Evolutionary conservation across 2,888 invertebrate genomes (phyloP).

Genomic region (Pantelozetes paolii): DNA sequence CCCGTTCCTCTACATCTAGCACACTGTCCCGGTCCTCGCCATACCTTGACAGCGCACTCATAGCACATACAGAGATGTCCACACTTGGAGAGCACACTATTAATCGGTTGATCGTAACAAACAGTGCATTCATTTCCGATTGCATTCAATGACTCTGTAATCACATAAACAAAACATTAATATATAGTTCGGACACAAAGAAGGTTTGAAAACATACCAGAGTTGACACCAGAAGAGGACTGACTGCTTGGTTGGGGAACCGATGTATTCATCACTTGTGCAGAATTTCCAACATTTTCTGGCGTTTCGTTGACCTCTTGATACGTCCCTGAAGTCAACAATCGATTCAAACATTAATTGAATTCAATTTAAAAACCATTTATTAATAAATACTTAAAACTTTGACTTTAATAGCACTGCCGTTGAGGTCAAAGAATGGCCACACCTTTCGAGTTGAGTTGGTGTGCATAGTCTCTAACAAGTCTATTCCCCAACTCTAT

Average conservation of each 20-base stretch:
- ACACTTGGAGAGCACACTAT: slow-evolving; percentile 92
- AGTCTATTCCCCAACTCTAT: slow-evolving; percentile 13
- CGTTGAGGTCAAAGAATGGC: slow-evolving; percentile 95
- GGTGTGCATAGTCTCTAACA: slow-evolving; percentile 71
- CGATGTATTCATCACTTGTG: neutral
- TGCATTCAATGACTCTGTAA: slow-evolving; percentile 46
- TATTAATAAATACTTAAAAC: slow-evolving; percentile 52
- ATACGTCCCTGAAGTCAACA: neutral
- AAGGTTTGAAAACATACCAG: slow-evolving; percentile 26
- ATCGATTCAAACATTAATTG: neutral
- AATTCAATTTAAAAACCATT: neutral
- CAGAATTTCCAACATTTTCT: slow-evolving; percentile 18
- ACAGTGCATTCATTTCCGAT: slow-evolving; percentile 71
- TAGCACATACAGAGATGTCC: slow-evolving; percentile 99
- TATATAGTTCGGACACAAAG: neutral
- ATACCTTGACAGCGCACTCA: slow-evolving; percentile 85
- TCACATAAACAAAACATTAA: no score
- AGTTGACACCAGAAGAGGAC: slow-evolving; percentile 21
- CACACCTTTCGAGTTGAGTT: slow-evolving; percentile 86
- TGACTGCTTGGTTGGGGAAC: neutral
- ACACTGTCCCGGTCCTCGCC: slow-evolving; percentile 73
- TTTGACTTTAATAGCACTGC: slow-evolving; percentile 78
- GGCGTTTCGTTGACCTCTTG: slow-evolving; percentile 19
- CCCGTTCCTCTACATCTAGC: no score
- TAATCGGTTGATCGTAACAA: slow-evolving; percentile 88